Base-by-base conservation (phyloP, 1,140 invertebrate genomes). In the Temnothorax curvispinosus region DNA sequence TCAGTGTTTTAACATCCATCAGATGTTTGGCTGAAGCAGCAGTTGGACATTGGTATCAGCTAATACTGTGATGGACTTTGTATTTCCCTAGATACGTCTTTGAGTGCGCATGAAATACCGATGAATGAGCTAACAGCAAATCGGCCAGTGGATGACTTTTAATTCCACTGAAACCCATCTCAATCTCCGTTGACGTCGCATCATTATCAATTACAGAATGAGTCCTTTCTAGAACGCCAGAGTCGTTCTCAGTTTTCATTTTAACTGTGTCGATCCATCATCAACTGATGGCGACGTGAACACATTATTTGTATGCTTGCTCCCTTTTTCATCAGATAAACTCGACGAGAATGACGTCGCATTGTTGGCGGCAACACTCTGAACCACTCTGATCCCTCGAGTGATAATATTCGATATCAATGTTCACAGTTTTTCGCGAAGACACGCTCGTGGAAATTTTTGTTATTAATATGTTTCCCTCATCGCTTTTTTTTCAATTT, bases 191-290 rank as follows among this genome's bases (percentile, higher is more conserved):
- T 74, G 67, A 72, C 27, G 80, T 62, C 32, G 41, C 54, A 84
- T 84, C 44, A 84, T 84, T 84, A 60, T 84, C 54, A 74, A 75
- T 84, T 75, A 27, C 18, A 21, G 13, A 32, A 15, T n/a, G 78
- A 15, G 38, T 58, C 11, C 0, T 60, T 60, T 4, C 11, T 35
- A 60, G 27, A 35, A 41, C 27, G 41, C 8, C 21, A 41, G 44
- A 47, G 21, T 71, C 18, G 50, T 58, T 47, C 44, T 72, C 54
- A 74, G 54, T 60, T 81, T 81, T 81, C 8, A 56, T 74, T 82
- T 60, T 47, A 32, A 56, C 27, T 27, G 27, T 54, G n/a, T 18
- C 38, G 52, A 82, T 75, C 67, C 80, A 84, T 84, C 80, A 82
- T 82, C 67, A 21, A 58, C 52, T 47, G 35, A 74, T 82, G 67